Evolutionary conservation across 2,888 invertebrate genomes (phyloP).

Genomic region (Melanargia galathea): DNA sequence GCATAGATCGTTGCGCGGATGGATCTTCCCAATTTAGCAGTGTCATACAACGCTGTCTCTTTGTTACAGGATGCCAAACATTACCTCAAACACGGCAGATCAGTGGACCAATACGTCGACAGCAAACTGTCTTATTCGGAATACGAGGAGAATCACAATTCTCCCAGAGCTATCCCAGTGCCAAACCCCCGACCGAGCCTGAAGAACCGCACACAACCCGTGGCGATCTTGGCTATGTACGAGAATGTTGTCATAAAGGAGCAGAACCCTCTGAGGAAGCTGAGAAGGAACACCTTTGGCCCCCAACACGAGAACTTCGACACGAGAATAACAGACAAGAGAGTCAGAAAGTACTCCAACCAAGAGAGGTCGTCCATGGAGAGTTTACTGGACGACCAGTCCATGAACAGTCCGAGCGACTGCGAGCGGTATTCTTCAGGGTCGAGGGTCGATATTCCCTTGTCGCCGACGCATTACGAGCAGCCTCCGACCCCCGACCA

Average conservation of each 20-base stretch:
- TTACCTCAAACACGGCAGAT: conserved; percentile 86
- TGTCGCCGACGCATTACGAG: conserved; percentile 94
- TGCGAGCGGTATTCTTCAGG: conserved; percentile 72
- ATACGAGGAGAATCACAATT: conserved; percentile 76
- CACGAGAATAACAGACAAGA: conserved; percentile 68
- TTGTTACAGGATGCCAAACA: conserved; percentile 79
- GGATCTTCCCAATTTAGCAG: not conserved
- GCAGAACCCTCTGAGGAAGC: conserved; percentile 87
- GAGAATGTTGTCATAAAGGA: conserved; percentile 87
- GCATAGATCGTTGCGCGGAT: no score
- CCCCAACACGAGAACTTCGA: conserved; percentile 85
- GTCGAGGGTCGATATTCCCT: conserved; percentile 82
- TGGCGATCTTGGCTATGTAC: conserved; percentile 88
- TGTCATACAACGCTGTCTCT: conserved; percentile 27
- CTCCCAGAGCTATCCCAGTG: conserved; percentile 69
- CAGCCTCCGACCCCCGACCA: conserved; percentile 97
- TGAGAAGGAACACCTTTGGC: conserved; percentile 82
- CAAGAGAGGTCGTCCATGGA: conserved; percentile 82
- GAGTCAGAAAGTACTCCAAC: conserved; percentile 76
- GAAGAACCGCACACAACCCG: conserved; percentile 83
- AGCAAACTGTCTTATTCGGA: conserved; percentile 82
- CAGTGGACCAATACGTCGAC: conserved; percentile 90
- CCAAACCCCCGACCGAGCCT: conserved; percentile 74
- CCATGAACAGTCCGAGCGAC: conserved; percentile 77
- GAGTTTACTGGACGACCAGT: conserved; percentile 83